Conservation (phyloP, 2,113 vertebrate species). For the Panthera uncia region DNA sequence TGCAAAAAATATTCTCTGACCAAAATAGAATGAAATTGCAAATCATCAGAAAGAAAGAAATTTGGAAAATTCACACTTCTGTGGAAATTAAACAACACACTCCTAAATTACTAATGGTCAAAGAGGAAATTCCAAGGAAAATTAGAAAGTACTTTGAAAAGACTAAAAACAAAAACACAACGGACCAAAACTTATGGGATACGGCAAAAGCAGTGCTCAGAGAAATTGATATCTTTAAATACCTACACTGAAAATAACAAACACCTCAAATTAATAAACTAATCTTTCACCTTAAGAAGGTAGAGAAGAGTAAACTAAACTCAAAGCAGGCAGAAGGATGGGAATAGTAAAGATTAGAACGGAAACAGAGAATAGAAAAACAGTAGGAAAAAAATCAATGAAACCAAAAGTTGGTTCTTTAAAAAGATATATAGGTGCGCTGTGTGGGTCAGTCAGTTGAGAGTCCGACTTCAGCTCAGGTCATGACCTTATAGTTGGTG, state of each 20-base stretch:
- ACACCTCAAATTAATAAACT: too few species aligned
- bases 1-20: neutral
- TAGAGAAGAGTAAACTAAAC: neutral
- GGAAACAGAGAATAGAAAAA: neutral
- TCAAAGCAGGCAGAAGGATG: neutral
- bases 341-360: neutral
- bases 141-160: neutral
- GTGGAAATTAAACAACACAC: neutral
- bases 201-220: neutral
- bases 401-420: neutral
- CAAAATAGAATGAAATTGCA: neutral
- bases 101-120: neutral
- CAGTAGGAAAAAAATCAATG: neutral
- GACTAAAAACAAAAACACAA: neutral
- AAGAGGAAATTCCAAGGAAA: neutral
- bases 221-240: neutral
- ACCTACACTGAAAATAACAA: neutral
- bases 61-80: neutral
- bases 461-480: too few species aligned
- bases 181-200: neutral
- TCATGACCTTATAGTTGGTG: too few species aligned
- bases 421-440: neutral
- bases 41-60: neutral
- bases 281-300: neutral
- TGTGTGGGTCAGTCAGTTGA: too few species aligned